Conservation (phyloP, 2,113 vertebrate species). For the Glaucidium brasilianum region DNA sequence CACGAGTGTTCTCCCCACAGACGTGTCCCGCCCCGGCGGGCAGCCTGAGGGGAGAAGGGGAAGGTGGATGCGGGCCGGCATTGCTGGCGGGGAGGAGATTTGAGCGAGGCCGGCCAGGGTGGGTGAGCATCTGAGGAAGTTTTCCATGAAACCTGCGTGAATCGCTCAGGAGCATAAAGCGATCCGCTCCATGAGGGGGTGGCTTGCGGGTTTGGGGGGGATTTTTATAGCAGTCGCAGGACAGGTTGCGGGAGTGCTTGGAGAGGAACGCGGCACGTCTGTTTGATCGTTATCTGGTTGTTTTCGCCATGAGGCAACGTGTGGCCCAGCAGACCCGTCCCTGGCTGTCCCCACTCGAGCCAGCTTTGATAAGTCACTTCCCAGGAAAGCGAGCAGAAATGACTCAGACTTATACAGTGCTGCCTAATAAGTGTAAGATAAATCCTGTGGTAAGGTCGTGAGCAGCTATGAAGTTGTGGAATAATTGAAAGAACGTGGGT, state of each 20-base stretch:
- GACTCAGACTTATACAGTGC: fast-evolving
- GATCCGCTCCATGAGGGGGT: too few relatives aligned
- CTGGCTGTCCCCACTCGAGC: neutral
- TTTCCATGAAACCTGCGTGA: fast-evolving
- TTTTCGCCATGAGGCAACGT: neutral
- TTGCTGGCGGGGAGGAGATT: neutral
- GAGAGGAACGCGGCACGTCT: neutral
- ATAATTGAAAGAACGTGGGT: neutral
- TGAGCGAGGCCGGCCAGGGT: neutral
- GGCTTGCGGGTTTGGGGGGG: neutral
- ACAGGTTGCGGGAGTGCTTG: neutral
- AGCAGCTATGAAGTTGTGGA: neutral
- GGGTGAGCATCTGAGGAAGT: neutral
- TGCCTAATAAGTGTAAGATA: neutral
- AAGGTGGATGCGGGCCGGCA: neutral
- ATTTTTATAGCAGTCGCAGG: neutral
- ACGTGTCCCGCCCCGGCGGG: too few relatives aligned
- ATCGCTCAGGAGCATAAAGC: neutral
- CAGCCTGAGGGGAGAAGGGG: neutral
- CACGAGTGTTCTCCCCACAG: neutral
- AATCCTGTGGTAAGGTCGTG: neutral
- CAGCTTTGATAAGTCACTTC: neutral
- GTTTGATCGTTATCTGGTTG: neutral
- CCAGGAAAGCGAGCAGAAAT: neutral
- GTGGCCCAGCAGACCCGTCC: neutral